These are phyloP conservation scores for Drosophila guanche DNA, from an alignment of 1,140 invertebrate species.

Conservation along the genomic window DNA sequence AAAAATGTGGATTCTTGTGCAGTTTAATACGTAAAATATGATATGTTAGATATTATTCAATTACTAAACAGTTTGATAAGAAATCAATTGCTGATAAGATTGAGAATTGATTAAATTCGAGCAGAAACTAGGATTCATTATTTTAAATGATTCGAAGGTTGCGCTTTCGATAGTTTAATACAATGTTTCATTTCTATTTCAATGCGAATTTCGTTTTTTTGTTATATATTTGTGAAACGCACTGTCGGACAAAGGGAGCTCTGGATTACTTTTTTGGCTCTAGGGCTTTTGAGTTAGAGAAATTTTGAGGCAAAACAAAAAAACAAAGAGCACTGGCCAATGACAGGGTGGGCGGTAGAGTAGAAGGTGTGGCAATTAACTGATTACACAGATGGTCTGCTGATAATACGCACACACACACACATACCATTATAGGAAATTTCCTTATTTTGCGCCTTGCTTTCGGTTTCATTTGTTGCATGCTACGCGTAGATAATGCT, in stretches of 20 bases:
- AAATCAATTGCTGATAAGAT: no score
- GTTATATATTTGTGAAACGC: no score
- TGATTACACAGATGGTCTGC: conserved; percentile 25
- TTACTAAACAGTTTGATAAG: no score
- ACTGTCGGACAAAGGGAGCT: neutral
- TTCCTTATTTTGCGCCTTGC: conserved; percentile 26
- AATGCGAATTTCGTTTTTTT: no score
- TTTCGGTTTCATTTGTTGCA: conserved; percentile 46
- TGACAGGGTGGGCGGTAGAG: conserved; percentile 2
- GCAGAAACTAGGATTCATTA: no score
- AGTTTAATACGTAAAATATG: no score
- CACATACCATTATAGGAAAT: conserved; percentile 48
- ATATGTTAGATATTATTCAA: no score
- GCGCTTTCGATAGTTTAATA: no score
- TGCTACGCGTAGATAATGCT: conserved; percentile 18
- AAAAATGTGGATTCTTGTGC: no score
- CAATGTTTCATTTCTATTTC: no score
- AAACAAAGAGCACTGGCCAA: conserved; percentile 27
- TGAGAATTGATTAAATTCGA: no score
- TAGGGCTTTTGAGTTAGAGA: conserved; percentile 1
- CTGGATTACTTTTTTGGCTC: neutral
- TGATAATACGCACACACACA: conserved; percentile 29
- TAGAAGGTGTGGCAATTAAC: neutral
- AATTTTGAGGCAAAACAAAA: conserved; percentile 17
- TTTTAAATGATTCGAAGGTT: no score